Conservation (phyloP, 2,888 invertebrate species). For the Dioctria linearis region DNA sequence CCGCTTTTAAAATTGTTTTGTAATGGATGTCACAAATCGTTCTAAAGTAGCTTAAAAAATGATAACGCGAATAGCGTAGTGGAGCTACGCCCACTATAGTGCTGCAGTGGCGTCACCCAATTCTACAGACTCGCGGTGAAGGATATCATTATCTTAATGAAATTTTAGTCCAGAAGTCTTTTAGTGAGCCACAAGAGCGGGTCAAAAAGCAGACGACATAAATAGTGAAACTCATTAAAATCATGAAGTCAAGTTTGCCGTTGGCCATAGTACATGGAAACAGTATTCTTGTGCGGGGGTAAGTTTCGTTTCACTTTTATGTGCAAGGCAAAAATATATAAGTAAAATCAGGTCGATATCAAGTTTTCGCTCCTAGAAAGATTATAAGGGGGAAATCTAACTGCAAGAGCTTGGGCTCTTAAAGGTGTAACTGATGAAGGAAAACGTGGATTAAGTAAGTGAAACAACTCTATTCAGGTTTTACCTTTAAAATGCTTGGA, state of each 20-base stretch:
- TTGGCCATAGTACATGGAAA: neutral
- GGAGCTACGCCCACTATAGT: neutral
- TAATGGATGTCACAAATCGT: neutral
- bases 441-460: too few relatives aligned
- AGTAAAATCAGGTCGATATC: neutral
- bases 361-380: neutral
- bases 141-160: slow-evolving; percentile 35
- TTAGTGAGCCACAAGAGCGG: slow-evolving; percentile 2
- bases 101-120: slow-evolving; percentile 1
- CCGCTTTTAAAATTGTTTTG: neutral
- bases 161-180: slow-evolving; percentile 7
- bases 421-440: too few relatives aligned
- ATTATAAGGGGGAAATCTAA: neutral
- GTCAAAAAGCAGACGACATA: neutral
- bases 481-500: too few relatives aligned
- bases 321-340: neutral
- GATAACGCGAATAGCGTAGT: neutral
- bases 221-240: slow-evolving; percentile 6
- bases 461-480: too few relatives aligned
- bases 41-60: neutral
- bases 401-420: too few relatives aligned
- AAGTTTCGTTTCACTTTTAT: neutral
- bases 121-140: neutral
- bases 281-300: neutral
- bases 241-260: neutral